Conservation (phyloP, 2,113 vertebrate genomes). For the Lipotes vexillifer region DNA sequence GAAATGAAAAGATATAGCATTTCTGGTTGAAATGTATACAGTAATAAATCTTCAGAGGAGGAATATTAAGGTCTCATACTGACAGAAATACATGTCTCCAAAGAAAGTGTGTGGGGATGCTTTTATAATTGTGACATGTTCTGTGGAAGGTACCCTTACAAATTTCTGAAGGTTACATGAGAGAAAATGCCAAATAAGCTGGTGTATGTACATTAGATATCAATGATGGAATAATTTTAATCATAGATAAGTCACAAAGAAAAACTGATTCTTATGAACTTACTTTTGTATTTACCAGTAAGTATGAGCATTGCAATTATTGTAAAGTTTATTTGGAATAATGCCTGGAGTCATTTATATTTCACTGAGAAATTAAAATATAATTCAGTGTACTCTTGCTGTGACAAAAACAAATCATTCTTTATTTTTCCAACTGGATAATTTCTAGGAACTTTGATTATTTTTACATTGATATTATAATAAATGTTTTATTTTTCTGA, state of each 20-base stretch:
- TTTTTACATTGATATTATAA: neutral
- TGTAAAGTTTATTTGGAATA: neutral
- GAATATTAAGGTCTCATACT: slow-evolving; percentile 73
- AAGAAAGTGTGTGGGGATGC: slow-evolving; percentile 53
- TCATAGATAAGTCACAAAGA: neutral
- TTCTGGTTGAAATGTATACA: slow-evolving; percentile 72
- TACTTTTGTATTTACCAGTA: neutral
- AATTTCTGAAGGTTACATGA: slow-evolving; percentile 53
- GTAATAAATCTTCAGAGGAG: slow-evolving; percentile 71
- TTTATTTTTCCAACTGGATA: slow-evolving; percentile 5
- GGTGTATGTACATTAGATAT: neutral
- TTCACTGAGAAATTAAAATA: neutral
- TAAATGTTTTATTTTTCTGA: neutral
- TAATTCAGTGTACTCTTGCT: neutral
- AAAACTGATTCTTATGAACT: neutral
- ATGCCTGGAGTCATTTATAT: neutral
- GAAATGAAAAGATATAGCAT: slow-evolving; percentile 63
- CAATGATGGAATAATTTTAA: neutral
- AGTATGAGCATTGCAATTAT: neutral
- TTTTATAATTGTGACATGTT: slow-evolving; percentile 60
- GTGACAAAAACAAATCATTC: neutral
- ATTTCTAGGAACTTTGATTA: neutral
- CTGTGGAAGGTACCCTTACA: slow-evolving; percentile 38
- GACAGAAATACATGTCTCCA: slow-evolving; percentile 66
- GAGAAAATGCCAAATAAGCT: slow-evolving; percentile 58